These are phyloP conservation scores for Lepidocolaptes lacrymiger DNA, from an alignment of 2,797 vertebrate species.

Conservation along the genomic window DNA sequence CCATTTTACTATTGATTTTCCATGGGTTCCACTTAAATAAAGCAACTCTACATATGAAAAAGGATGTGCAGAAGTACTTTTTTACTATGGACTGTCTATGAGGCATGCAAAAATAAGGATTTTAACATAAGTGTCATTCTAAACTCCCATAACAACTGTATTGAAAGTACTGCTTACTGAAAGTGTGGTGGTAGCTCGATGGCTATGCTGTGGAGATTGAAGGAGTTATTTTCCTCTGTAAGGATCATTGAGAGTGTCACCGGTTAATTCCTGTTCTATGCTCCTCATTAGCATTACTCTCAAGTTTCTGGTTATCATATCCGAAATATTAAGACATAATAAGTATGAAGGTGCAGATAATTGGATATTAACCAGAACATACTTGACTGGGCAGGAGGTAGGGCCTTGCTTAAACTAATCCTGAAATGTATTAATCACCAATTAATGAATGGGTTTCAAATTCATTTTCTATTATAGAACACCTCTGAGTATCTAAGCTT, in stretches of 20 bases:
- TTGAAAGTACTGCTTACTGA: background rate
- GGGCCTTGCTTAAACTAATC: conserved; percentile 93
- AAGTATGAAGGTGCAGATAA: conserved; percentile 93
- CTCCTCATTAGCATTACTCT: conserved; percentile 82
- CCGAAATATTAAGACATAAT: conserved; percentile 90
- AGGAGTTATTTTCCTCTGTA: conserved; percentile 59
- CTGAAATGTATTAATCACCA: conserved; percentile 97
- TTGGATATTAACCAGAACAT: conserved; percentile 87
- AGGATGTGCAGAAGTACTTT: background rate
- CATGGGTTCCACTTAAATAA: background rate
- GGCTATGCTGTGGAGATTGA: conserved; percentile 2
- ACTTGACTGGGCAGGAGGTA: conserved; percentile 96
- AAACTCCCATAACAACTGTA: background rate
- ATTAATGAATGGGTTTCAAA: conserved; percentile 89
- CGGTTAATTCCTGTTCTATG: conserved; percentile 78
- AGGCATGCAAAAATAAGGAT: background rate
- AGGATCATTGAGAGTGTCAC: conserved; percentile 79
- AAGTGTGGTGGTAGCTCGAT: background rate
- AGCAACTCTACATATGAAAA: background rate
- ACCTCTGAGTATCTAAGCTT: conserved; percentile 79
- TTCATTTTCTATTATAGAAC: conserved; percentile 82
- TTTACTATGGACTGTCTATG: background rate
- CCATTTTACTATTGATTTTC: background rate
- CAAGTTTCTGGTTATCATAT: conserved; percentile 83
- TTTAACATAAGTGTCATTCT: background rate